Percentiles rank a stretch among this genome's conserved stretches.
Conservation (phyloP, 2,113 vertebrate species). For the Datnioides undecimradiatus region DNA sequence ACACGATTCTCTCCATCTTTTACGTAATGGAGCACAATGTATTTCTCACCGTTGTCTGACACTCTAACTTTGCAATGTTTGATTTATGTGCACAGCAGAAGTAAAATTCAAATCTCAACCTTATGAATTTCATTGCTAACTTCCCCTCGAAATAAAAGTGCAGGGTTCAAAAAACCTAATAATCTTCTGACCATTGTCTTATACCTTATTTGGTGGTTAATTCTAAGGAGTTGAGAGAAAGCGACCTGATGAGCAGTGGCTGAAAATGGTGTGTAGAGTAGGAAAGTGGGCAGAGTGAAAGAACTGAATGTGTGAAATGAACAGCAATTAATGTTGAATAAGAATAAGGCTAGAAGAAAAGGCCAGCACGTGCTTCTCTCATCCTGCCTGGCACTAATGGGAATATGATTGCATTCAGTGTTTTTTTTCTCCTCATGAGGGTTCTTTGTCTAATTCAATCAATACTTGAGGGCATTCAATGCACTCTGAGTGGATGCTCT, state of each 20-base stretch:
- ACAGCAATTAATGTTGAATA: conserved; percentile 80
- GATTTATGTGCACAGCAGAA: conserved; percentile 37
- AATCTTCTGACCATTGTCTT: conserved; percentile 43
- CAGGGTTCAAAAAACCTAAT: conserved; percentile 30
- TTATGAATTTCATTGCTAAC: conserved; percentile 37
- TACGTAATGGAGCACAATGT: conserved; percentile 12
- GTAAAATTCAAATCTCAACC: conserved; percentile 33
- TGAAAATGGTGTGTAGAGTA: conserved; percentile 2
- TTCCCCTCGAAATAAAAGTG: conserved; percentile 48
- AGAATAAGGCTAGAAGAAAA: conserved; percentile 70
- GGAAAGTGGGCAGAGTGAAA: conserved; percentile 40
- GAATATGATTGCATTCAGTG: conserved; percentile 81
- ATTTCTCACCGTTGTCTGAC: too few relatives aligned
- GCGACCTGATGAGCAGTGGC: conserved; percentile 27
- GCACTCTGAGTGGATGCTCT: conserved; percentile 72
- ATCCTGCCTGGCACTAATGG: conserved; percentile 76
- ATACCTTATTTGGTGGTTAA: conserved; percentile 41
- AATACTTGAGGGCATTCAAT: conserved; percentile 74
- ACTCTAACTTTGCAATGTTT: not conserved
- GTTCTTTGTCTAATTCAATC: conserved; percentile 84
- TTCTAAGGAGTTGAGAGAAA: conserved; percentile 37
- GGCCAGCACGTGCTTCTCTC: conserved; percentile 56
- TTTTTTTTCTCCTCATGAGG: conserved; percentile 71
- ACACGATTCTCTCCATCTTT: conserved; percentile 28
- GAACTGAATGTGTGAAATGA: conserved; percentile 74